Evolutionary conservation across 2,797 vertebrate genomes (phyloP).

Genomic region (Carduelis carduelis): DNA sequence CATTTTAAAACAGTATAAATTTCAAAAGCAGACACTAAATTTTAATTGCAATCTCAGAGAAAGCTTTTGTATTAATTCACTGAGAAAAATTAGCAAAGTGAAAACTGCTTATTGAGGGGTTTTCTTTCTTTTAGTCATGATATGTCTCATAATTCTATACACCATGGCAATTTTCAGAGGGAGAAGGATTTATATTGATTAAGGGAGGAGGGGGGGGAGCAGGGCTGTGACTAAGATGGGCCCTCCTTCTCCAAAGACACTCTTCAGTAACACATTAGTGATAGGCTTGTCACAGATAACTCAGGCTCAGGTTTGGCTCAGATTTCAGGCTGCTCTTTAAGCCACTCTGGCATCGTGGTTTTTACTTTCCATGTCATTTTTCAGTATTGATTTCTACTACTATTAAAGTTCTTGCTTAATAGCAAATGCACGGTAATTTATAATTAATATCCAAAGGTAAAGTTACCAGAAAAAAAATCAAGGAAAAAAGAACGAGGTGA

Average conservation of each 20-base stretch:
- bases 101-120: conserved; percentile 75
- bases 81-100: conserved; percentile 73
- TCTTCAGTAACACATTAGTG: conserved; percentile 45
- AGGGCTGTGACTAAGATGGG: conserved; percentile 49
- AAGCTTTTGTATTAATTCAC: conserved; percentile 76
- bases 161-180: conserved; percentile 55
- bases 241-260: conserved; percentile 38
- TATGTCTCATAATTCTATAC: conserved; percentile 68
- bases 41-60: conserved; percentile 76
- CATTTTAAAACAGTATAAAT: conserved; percentile 78
- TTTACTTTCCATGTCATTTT: conserved; percentile 63
- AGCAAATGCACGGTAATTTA: conserved; percentile 56
- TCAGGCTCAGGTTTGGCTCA: conserved; percentile 40
- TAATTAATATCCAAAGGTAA: conserved; percentile 58
- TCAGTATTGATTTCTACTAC: conserved; percentile 64
- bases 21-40: conserved; percentile 77
- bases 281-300: conserved; percentile 50
- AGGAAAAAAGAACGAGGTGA: neutral
- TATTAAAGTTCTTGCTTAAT: conserved; percentile 48
- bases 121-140: conserved; percentile 67
- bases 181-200: conserved; percentile 75
- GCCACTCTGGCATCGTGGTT: conserved; percentile 5
- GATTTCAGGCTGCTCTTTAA: conserved; percentile 58
- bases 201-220: conserved; percentile 24
- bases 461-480: conserved; percentile 22